Base-by-base conservation (phyloP, 2,797 vertebrate species). In the Agapornis canus region DNA sequence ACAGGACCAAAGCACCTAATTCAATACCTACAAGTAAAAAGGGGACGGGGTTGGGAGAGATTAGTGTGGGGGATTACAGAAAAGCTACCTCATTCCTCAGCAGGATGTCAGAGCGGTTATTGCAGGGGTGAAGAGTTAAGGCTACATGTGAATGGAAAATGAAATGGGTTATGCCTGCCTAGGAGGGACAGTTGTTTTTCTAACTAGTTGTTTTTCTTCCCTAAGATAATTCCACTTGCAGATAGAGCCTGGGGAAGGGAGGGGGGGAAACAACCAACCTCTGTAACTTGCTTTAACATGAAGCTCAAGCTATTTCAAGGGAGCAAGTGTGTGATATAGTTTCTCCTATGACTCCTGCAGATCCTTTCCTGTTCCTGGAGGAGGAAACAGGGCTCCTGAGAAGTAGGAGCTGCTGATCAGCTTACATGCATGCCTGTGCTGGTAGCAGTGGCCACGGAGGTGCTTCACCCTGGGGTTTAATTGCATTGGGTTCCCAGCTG, bases 221-320 rank as follows among this genome's bases (percentile, higher is more conserved):
- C 69, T 71, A 14, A 23, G 75, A 56, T 16, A 48, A 86, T 49
- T 83, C 35, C 60, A 15, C 31, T 52, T 59, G 57, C 29, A 76
- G 77, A 23, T 37, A n/a, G 32, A 78, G 23, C 18, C 7, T 16
- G 13, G 10, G 26, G 8, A 0, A 1, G 1, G 1, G 8, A 6
- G 32, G 6, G 0, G 1, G n/a, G 54, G n/a, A 15, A 32, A 13
- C 5, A 15, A 27, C 23, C 17, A 57, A 19, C 7, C 19, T n/a
- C 11, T 57, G 31, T 43, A 32, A 35, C 48, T 71, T 63, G 54
- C 69, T 52, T 45, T 48, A 54, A 54, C 52, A 31, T 75, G 47
- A 70, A 89, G 42, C 31, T 51, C 23, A 37, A 61, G 66, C 37
- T 86, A 0, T 80, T 88, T 43, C 6, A 13, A 80, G 52, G 81